Base-by-base conservation (phyloP, 2,888 invertebrate genomes). In the Chrysina gloriosa region DNA sequence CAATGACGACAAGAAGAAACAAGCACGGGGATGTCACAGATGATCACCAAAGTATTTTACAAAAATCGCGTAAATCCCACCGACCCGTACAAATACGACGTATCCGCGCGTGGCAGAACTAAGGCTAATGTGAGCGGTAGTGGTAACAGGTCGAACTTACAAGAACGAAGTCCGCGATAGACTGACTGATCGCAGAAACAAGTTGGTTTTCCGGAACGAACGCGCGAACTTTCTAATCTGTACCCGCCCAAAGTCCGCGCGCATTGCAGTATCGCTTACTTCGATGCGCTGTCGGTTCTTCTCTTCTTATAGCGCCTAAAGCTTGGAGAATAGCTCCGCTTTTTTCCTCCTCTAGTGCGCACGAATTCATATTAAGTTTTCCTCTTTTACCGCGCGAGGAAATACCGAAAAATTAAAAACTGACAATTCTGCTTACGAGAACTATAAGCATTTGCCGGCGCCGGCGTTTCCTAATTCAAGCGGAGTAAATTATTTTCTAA, bases 201-300 rank as follows among this genome's bases (percentile, higher is more conserved):
- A 64, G 68, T 69, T 66, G 66, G 65, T 67, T 61, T 61, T 70
- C 70, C 70, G 70, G 69, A 71, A 67, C 70, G 72, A 61, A 16
- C 72, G 73, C 70, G 75, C 52, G 52, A 45, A 77, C 77, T 77
- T 77, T 77, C 77, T 77, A 77, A 77, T 77, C 77, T 25, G 75
- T 74, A 73, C 76, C 74, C 76, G 76, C 76, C 76, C 76, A 74
- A 72, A 74, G 70, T 72, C 74, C 76, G 29, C 58, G 76, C 75
- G 77, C 77, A 74, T 61, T 74, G 74, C 74, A 73, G 74, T 70
- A 72, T 70, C 73, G 71, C 70, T 72, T 72, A 69, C 31, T 23
- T 42, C 7, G 16, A 45, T 61, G 42, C 27, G 58, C 58, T 42
- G 16, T 6, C 25, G 23, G 25, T 25, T 34, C 56, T 36, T 54